Evolutionary conservation across 1,140 invertebrate species (phyloP).

Genomic region (Metaphire vulgaris): DNA sequence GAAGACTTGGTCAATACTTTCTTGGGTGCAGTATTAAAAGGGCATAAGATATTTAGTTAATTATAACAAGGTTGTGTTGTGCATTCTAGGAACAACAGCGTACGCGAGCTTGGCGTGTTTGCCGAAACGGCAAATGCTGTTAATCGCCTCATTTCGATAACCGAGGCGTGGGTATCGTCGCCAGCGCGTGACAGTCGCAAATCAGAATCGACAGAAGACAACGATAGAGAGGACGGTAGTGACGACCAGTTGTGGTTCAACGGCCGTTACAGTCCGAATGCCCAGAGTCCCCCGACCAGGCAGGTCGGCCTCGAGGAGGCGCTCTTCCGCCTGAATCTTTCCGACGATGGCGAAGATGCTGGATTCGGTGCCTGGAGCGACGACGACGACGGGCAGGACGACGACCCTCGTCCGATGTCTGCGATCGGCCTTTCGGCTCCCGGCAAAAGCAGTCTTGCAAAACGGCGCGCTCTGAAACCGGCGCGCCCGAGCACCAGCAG

Average conservation of each 20-base stretch:
- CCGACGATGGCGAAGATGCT: not conserved
- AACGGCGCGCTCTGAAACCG: conserved; percentile 58
- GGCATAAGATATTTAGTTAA: no score
- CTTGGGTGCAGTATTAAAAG: no score
- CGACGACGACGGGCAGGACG: not conserved
- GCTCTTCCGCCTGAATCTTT: not conserved
- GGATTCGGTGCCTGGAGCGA: not conserved
- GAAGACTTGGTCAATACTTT: no score
- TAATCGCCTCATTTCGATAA: conserved; percentile 68
- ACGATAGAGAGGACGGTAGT: not conserved
- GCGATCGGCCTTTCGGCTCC: conserved; percentile 75
- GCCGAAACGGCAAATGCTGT: conserved; percentile 89
- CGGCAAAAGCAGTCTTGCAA: conserved; percentile 71
- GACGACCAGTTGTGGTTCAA: not conserved
- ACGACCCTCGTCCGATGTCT: conserved; percentile 36
- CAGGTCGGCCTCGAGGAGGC: not conserved
- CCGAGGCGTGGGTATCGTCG: not conserved
- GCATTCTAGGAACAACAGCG: conserved; percentile 77
- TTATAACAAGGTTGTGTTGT: no score
- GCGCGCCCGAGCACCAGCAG: not conserved
- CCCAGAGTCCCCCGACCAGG: not conserved
- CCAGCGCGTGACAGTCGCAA: not conserved
- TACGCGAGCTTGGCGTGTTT: conserved; percentile 81
- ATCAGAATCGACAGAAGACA: not conserved
- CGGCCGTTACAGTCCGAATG: not conserved